Base-by-base conservation (phyloP, 2,113 vertebrate genomes). In the Phycodurus eques region DNA sequence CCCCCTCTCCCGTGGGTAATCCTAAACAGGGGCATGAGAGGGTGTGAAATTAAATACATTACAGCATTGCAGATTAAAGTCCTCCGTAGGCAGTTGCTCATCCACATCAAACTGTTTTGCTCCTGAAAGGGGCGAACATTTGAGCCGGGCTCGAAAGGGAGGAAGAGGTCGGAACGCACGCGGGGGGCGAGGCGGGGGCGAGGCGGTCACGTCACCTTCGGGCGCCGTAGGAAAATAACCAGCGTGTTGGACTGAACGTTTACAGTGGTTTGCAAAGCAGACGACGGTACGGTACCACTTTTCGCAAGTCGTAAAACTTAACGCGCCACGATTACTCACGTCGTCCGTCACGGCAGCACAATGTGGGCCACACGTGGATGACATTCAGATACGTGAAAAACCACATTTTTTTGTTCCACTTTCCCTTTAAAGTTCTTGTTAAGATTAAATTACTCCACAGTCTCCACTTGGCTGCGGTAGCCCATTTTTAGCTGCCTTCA, bases 31-130 rank as follows among this genome's bases (percentile, higher is more conserved):
- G 93, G 92, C 94, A 95, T 93, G 94, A 95, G 92, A 92, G 94
- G 93, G 94, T 95, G 96, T 95, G 95, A 97, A 96, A 97, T 96
- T 93, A 96, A 98, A 97, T 95, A 96, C 95, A 95, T 96, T 93
- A 94, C 92, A 94, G 94, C 92, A 93, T 89, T 93, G 92, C 91
- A 91, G 93, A 94, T 95, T 95, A 94, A 95, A 94, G 93, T 81
- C 81, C 95, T 97, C 95, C 94, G 94, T 94, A 94, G 93, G 93
- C 95, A 96, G 94, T 96, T 95, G 94, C 94, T 96, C 95, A 96
- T 95, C 94, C 94, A 95, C 94, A 95, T 95, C 94, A 95, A 94
- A 96, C 93, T 94, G 95, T 56, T 68, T 66, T 66, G 63, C 63
- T 65, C 63, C 20, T 46, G 46, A 95, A 95, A 94, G 91, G 57